Evolutionary conservation across 2,797 vertebrate species (phyloP).

Genomic region (Danionella dracula): DNA sequence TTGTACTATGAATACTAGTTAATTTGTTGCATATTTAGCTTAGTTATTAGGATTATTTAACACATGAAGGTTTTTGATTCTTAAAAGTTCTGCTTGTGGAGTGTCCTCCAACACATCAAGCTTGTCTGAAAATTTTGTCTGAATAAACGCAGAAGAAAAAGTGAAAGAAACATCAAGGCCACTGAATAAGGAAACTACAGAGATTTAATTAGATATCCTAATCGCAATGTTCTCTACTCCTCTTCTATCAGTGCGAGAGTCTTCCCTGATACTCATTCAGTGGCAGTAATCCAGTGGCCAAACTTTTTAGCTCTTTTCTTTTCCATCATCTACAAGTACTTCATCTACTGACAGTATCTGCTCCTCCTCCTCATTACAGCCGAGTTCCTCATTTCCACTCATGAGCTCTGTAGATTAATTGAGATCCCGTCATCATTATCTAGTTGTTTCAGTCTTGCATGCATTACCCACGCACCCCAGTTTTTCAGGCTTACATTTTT

Average conservation of each 20-base stretch:
- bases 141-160: slow-evolving; percentile 1
- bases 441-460: slow-evolving; percentile 16
- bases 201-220: slow-evolving; percentile 2
- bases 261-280: not conserved
- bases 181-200: not conserved
- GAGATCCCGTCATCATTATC: slow-evolving; percentile 35
- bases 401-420: slow-evolving; percentile 11
- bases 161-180: not conserved
- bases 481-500: not conserved
- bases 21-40: too few relatives aligned
- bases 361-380: slow-evolving; percentile 6
- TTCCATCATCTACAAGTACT: slow-evolving; percentile 18
- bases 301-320: slow-evolving; percentile 11
- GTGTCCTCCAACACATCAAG: not conserved
- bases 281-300: slow-evolving; percentile 1
- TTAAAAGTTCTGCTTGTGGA: not conserved
- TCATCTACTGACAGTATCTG: slow-evolving; percentile 11
- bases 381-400: not conserved
- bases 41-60: too few relatives aligned
- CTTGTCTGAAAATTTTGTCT: not conserved
- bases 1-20: too few relatives aligned
- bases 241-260: not conserved
- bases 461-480: not conserved
- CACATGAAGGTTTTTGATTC: not conserved
- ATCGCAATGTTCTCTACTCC: not conserved